Evolutionary conservation across 30 jellyfish, hydroid and myxozoan species (phyloP).

Genomic region (Cassiopea andromeda): DNA sequence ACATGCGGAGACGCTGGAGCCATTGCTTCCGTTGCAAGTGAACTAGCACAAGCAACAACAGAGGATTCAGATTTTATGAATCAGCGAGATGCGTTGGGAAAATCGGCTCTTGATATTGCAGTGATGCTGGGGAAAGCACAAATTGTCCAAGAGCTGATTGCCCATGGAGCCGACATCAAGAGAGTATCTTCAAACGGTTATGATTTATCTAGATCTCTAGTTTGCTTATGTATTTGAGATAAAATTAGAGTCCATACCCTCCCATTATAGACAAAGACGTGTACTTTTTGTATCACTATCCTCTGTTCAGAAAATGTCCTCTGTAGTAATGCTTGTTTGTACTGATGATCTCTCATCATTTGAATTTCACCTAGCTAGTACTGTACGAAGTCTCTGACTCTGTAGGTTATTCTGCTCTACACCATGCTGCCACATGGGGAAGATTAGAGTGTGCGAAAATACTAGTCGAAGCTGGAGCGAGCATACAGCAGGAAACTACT

Average conservation of each 20-base stretch:
- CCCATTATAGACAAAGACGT: too few species aligned
- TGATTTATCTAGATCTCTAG: too few species aligned
- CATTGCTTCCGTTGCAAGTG: constrained; percentile 6
- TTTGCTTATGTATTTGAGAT: too few species aligned
- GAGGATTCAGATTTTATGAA: constrained; percentile 42
- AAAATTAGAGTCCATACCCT: too few species aligned
- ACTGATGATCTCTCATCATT: too few species aligned
- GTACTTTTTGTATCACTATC: neutral
- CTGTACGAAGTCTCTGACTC: too few species aligned
- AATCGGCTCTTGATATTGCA: constrained; percentile 57
- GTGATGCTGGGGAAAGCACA: constrained; percentile 60
- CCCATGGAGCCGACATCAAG: constrained; percentile 44
- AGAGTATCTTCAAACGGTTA: constrained; percentile 13
- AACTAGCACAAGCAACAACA: neutral
- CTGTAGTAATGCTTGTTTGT: too few species aligned
- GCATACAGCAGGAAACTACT: constrained; percentile 30
- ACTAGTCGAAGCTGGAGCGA: constrained; percentile 69
- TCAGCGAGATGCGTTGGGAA: constrained; percentile 54
- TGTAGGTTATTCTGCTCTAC: constrained; percentile 77
- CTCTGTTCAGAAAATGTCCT: too few species aligned
- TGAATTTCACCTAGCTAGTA: too few species aligned
- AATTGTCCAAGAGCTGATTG: constrained; percentile 47
- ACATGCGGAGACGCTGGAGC: constrained; percentile 48
- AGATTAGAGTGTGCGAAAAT: constrained; percentile 52
- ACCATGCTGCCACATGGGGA: constrained; percentile 93